Evolutionary conservation across 2,113 vertebrate species (phyloP).

Genomic region (Chloropsis hardwickii): DNA sequence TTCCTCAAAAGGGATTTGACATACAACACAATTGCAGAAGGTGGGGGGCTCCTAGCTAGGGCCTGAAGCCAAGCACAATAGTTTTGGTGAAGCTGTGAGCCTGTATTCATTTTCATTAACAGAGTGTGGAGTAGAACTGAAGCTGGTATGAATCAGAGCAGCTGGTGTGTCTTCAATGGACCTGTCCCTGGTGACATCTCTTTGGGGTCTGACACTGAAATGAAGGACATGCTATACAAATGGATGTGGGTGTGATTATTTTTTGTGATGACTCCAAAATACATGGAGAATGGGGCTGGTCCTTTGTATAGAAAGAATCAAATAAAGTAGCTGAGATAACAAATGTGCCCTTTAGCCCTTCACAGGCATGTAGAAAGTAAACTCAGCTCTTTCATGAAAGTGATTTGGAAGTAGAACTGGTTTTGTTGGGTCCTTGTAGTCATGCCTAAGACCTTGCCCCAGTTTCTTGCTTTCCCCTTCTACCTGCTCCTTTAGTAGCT

Average conservation of each 20-base stretch:
- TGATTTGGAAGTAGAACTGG: not conserved
- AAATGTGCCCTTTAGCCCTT: not conserved
- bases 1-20: not conserved
- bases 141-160: not conserved
- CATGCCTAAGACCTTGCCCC: not conserved
- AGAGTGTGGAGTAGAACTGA: not conserved
- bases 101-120: not conserved
- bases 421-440: not conserved
- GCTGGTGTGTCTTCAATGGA: not conserved
- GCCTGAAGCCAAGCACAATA: not conserved
- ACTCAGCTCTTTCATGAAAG: not conserved
- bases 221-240: not conserved
- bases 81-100: not conserved
- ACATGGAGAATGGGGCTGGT: not conserved
- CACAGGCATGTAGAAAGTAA: not conserved
- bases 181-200: not conserved
- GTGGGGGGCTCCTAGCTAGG: not conserved
- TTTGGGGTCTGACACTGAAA: not conserved
- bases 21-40: not conserved
- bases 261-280: not conserved
- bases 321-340: not conserved
- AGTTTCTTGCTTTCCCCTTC: not conserved
- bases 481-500: not conserved
- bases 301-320: not conserved
- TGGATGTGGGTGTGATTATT: not conserved